Evolutionary conservation across 2,113 vertebrate genomes (phyloP).

Genomic region (Hydropotes inermis): DNA sequence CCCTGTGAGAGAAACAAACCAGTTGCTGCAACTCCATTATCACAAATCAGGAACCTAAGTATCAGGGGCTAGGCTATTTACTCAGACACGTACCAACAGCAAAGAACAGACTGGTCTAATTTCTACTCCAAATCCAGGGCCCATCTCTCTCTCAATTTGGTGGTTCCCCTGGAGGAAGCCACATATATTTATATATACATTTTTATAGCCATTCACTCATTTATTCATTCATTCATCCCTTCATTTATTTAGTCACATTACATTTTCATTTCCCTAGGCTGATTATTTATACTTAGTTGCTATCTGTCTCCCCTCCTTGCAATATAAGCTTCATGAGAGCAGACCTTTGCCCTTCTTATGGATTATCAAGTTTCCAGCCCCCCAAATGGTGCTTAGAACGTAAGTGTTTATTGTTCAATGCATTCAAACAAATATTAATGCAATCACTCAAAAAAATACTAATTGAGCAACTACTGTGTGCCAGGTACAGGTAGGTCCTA

Average conservation of each 20-base stretch:
- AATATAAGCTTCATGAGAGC: not conserved
- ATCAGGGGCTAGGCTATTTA: too few species aligned
- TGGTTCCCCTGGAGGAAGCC: not conserved
- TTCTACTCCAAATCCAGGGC: not conserved
- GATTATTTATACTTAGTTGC: not conserved
- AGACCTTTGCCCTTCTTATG: not conserved
- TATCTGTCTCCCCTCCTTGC: not conserved
- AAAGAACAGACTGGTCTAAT: not conserved
- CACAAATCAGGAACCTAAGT: not conserved
- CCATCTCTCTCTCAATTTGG: not conserved
- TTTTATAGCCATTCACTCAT: not conserved
- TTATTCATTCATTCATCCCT: not conserved
- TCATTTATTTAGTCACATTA: not conserved
- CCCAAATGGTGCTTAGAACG: not conserved
- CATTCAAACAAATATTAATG: not conserved
- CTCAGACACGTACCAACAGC: not conserved
- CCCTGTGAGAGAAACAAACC: not conserved
- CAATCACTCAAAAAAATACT: not conserved
- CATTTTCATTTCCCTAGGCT: not conserved
- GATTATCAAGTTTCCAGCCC: not conserved
- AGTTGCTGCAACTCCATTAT: not conserved
- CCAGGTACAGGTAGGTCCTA: not conserved
- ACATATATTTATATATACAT: not conserved
- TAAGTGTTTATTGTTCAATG: not conserved
- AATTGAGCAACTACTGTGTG: not conserved